These are phyloP conservation scores for Drosophila merina DNA, from an alignment of 2,888 invertebrate species.

Conservation along the genomic window DNA sequence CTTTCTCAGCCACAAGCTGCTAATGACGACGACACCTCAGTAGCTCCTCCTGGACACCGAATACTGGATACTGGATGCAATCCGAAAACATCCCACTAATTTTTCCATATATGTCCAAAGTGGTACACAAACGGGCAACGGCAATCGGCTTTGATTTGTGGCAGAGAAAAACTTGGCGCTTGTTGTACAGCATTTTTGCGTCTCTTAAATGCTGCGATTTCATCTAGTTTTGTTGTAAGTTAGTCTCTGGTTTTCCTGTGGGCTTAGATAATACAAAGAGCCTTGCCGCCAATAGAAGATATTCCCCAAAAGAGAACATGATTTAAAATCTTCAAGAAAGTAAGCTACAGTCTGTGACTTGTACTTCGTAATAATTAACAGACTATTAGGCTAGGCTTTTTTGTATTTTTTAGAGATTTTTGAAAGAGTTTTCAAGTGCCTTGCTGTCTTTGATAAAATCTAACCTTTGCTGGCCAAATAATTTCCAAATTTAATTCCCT, in stretches of 20 bases:
- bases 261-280: constrained; percentile 59
- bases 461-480: not conserved
- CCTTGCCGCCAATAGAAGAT: constrained; percentile 49
- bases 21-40: constrained; percentile 73
- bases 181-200: constrained; percentile 77
- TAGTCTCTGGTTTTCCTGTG: constrained; percentile 27
- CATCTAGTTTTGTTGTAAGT: constrained; percentile 25
- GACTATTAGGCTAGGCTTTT: not conserved
- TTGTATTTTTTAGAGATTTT: not conserved
- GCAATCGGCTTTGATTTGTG: constrained; percentile 45
- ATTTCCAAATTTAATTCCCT: constrained; percentile 7
- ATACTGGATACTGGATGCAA: constrained; percentile 19
- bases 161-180: constrained; percentile 71
- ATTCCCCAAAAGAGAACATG: no score
- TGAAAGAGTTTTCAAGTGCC: not conserved
- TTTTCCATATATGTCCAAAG: constrained; percentile 71
- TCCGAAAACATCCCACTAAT: constrained; percentile 72
- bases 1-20: constrained; percentile 47
- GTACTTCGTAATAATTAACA: not conserved
- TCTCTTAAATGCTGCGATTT: constrained; percentile 36
- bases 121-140: constrained; percentile 59
- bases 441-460: not conserved
- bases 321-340: not conserved
- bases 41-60: not conserved
- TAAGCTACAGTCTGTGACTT: no score